Evolutionary conservation across 2,113 vertebrate species (phyloP), one percentile per base, ranked within the genome.

Genomic region (Pleuronectes platessa): DNA sequence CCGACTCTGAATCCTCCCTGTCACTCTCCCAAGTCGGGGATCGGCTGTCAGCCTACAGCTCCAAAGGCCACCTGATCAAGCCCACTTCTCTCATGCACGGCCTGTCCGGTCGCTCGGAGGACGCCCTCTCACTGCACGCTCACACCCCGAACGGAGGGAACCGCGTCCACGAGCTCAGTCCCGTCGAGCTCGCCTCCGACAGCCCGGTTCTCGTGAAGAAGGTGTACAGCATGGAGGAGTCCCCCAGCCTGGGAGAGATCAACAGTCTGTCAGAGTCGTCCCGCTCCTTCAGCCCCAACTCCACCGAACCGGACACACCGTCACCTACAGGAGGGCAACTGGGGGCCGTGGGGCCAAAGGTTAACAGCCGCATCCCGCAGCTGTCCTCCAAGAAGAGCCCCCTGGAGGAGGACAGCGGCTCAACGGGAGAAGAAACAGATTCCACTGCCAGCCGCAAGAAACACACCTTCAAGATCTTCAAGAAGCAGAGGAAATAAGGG

Each of bases 401-500:
- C 0, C 89, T 94, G 80, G 98, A 99, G 83, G 98, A 99, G 80
- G 98, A 99, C 96, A 96, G 96, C 66, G 95, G 93, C 84, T 95
- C 96, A 65, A 96, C 96, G 0, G 96, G 97, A 0, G 98, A 99
- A 82, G 97, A 99, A 84, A 97, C 96, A 31, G 98, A 99, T 89
- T 95, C 95, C 14, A 90, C 92, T 74, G 95, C 95, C 82, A 95
- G 95, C 92, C 96, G 96, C 93, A 99, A 98, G 93, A 99, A 98
- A 92, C 96, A 97, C 92, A 96, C 96, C 85, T 96, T 98, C 85
- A 98, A 98, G 95, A 97, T 99, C 90, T 99, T 99, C 92, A 99
- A 98, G 94, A 99, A 98, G 82, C 97, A 97, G 94, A 97, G 92
- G 92, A 99, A 98, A 93, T 99, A 69, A 87, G 89, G 73, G 79